phyloP scores from a whole-genome alignment of 2,113 vertebrate species.

The Amphiprion ocellaris region DNA sequence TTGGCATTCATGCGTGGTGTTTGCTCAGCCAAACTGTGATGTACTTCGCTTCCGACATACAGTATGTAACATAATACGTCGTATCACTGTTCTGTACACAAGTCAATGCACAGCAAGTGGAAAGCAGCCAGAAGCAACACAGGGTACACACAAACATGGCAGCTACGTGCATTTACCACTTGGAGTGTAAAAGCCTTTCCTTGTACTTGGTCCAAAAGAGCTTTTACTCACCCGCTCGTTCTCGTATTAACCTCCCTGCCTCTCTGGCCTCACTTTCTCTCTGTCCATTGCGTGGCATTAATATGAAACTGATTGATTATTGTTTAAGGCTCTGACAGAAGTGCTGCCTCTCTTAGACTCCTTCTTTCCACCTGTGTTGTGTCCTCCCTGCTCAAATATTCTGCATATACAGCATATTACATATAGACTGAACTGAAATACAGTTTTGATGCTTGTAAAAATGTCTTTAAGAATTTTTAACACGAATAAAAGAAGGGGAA shows the following conservation, averaged over 20 bases:
- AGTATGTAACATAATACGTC: neutral
- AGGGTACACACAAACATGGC: conserved; percentile 51
- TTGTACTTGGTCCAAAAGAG: conserved; percentile 82
- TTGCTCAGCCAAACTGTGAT: neutral
- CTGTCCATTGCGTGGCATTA: conserved; percentile 41
- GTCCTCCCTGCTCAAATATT: neutral
- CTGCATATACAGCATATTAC: too few relatives aligned
- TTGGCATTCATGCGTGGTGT: neutral
- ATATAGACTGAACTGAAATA: too few relatives aligned
- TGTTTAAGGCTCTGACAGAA: conserved; percentile 66
- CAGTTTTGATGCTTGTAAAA: too few relatives aligned
- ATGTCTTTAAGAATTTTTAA: too few relatives aligned
- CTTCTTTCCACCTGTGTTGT: neutral
- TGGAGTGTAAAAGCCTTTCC: conserved; percentile 79
- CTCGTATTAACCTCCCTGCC: conserved; percentile 7
- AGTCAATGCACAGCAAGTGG: conserved; percentile 17
- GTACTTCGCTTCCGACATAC: neutral
- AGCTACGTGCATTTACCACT: conserved; percentile 69
- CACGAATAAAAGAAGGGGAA: too few relatives aligned
- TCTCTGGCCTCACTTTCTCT: neutral
- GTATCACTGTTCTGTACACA: conserved; percentile 2
- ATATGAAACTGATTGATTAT: conserved; percentile 74
- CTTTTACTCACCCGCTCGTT: conserved; percentile 72
- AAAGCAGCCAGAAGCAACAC: conserved; percentile 7
- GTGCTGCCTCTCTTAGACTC: neutral